phyloP scores from a whole-genome alignment of 2,113 vertebrate genomes.

The Ictidomys tridecemlineatus region DNA sequence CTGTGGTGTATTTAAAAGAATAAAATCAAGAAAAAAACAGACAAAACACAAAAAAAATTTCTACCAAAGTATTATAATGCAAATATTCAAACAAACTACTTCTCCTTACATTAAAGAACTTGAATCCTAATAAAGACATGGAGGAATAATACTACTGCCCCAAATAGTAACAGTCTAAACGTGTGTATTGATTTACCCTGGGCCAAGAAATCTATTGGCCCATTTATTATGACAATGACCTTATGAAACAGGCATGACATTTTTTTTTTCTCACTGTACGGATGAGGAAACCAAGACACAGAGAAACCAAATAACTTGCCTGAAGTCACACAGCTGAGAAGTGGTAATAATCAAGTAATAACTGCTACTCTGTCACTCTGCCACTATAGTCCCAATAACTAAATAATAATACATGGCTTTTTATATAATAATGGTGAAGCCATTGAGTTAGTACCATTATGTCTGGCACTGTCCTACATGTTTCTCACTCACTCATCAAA shows the following conservation, averaged over 20 bases:
- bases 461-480: background rate
- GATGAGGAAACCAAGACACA: background rate
- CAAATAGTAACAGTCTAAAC: background rate
- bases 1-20: too few relatives aligned
- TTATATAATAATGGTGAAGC: background rate
- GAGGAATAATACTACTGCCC: background rate
- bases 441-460: background rate
- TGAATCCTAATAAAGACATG: background rate
- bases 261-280: too few relatives aligned
- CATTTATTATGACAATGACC: conserved; percentile 6
- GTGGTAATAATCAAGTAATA: background rate
- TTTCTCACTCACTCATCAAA: background rate
- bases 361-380: background rate
- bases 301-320: background rate
- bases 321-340: background rate
- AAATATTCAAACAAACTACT: background rate
- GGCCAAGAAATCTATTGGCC: background rate
- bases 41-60: conserved; percentile 79
- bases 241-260: background rate
- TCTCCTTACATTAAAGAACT: conserved; percentile 60
- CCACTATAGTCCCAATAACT: background rate
- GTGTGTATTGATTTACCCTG: background rate
- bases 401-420: background rate
- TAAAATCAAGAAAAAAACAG: too few relatives aligned
- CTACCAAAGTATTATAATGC: conserved; percentile 70